Evolutionary conservation across 2,797 vertebrate species (phyloP), one percentile per base, ranked within the genome.

Genomic region (Rachycentron canadum): DNA sequence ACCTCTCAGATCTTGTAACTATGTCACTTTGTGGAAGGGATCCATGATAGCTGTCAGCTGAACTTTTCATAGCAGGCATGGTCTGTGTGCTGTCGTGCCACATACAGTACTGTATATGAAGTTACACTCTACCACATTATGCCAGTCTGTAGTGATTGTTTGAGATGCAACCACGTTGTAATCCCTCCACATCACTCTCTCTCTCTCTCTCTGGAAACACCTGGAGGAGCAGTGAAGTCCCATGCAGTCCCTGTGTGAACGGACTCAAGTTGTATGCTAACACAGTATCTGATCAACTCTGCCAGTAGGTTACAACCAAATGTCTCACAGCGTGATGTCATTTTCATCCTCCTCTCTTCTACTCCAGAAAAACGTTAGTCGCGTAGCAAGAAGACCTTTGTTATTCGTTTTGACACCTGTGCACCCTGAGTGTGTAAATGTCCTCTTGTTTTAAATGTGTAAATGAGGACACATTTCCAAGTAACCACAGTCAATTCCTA

Each of bases 1-100:
- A 89, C 69, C 65, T 85, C 85, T 86, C 66, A 77, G 78, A 85
- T 77, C 73, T 58, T 77, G 81, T 81, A 73, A 76, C 73, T 70
- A 57, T 76, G 76, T 80, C 71, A 81, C 72, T 69, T 60, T 73
- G 63, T 81, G 73, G 76, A 80, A 67, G 73, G 72, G 74, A 84
- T 84, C 71, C 78, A 45, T 40, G 63, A 52, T 72, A 73, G 72
- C 66, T 61, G 59, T 81, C 66, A 63, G 16, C 23, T 38, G 30
- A 83, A 71, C 34, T 69, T 7, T 63, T 49, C 32, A 72, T 57
- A 72, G 82, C 55, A 64, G 59, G 57, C 58, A 50, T 67, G 75
- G 49, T 83, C 59, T 53, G 34, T 73, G 76, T 78, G 26, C 78
- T 82, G 72, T 60, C 69, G 70, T 47, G 65, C 73, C 63, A 79